A percentile compares a stretch with the other conserved stretches of the same genome.
Conservation (phyloP, 2,113 vertebrate genomes). For the Semnornis frantzii region DNA sequence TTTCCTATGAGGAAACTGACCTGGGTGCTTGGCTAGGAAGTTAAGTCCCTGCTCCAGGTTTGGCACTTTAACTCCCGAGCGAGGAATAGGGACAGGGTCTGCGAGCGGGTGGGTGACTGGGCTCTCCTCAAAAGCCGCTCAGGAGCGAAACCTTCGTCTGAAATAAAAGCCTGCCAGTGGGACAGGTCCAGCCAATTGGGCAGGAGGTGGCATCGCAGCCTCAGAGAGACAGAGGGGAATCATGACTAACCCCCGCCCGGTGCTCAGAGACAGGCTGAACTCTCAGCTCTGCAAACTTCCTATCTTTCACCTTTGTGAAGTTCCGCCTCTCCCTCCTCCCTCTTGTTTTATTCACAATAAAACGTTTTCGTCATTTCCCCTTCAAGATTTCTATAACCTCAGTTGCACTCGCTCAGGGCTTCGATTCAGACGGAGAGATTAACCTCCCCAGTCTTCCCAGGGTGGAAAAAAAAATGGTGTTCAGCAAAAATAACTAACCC, state of each 20-base stretch:
- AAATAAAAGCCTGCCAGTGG: background rate
- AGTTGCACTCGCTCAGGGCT: conserved; percentile 51
- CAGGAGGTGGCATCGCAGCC: background rate
- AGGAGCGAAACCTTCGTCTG: background rate
- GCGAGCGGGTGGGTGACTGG: background rate
- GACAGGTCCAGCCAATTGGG: background rate
- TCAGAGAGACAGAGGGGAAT: background rate
- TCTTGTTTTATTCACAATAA: conserved; percentile 57
- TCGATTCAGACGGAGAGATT: conserved; percentile 31
- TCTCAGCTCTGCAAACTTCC: background rate
- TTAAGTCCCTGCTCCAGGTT: background rate
- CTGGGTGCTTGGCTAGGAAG: conserved; percentile 22
- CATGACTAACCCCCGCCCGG: background rate
- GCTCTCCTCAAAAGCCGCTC: background rate
- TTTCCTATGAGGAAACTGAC: conserved; percentile 22
- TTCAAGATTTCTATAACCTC: conserved; percentile 51
- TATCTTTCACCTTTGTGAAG: conserved; percentile 29
- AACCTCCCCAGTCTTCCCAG: conserved; percentile 25
- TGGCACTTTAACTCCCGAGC: background rate
- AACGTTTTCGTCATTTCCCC: conserved; percentile 54
- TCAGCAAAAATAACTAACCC: background rate
- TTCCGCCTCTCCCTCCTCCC: conserved; percentile 42
- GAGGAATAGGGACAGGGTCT: background rate
- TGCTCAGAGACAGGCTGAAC: background rate
- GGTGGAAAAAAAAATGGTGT: conserved; percentile 24